Percentiles rank a stretch among this genome's conserved stretches.
These are phyloP conservation scores for Leptestheria dahalacensis DNA, from an alignment of 1,140 invertebrate genomes.

Conservation along the genomic window DNA sequence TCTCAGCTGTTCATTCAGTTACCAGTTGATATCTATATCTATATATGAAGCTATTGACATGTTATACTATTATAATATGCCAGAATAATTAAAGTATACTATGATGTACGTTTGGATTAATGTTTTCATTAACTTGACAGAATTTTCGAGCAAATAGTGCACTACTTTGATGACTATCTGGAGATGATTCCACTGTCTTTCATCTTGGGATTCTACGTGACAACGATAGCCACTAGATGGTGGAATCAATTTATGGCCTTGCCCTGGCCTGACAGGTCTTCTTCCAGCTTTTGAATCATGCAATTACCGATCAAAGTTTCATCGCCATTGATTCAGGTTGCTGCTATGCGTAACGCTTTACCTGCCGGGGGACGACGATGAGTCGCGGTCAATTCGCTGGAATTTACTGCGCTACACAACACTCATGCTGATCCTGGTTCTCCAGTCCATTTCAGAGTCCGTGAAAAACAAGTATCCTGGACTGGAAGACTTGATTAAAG, in stretches of 20 bases:
- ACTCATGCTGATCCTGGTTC: slow-evolving; percentile 44
- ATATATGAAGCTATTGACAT: not conserved
- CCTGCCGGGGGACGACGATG: not conserved
- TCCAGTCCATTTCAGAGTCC: slow-evolving; percentile 53
- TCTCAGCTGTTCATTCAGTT: not conserved
- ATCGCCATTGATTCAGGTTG: too few relatives aligned
- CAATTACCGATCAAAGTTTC: not conserved
- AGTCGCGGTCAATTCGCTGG: slow-evolving; percentile 26
- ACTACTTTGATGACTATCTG: slow-evolving; percentile 60
- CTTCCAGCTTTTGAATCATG: slow-evolving; percentile 4
- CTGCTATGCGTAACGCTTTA: slow-evolving; percentile 4
- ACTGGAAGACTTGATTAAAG: not conserved
- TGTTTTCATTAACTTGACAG: slow-evolving; percentile 30
- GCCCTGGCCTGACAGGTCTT: slow-evolving; percentile 57
- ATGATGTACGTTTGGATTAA: too few relatives aligned
- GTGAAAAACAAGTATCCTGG: slow-evolving; percentile 51
- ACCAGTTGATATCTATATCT: not conserved
- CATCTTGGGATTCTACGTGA: slow-evolving; percentile 82
- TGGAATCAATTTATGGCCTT: slow-evolving; percentile 74
- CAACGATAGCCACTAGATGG: slow-evolving; percentile 81
- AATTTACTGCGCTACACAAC: slow-evolving; percentile 50
- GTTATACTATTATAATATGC: not conserved
- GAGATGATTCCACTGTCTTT: slow-evolving; percentile 69
- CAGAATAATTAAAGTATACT: too few relatives aligned
- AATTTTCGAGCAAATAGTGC: slow-evolving; percentile 55